Base-by-base conservation (phyloP, 1,140 invertebrate species). In the Cotesia vestalis region DNA sequence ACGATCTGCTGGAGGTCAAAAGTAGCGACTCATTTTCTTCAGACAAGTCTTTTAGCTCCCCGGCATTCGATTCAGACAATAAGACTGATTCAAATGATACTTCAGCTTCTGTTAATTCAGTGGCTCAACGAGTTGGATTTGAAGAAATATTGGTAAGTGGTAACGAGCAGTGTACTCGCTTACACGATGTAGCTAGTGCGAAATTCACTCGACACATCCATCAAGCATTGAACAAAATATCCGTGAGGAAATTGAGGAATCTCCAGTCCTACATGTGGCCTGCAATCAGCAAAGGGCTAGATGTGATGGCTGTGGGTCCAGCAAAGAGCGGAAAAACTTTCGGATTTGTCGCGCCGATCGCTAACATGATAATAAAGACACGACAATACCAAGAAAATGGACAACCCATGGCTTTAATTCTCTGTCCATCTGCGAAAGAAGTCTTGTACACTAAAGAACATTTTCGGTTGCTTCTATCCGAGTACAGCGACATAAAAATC, bases 201-300 rank as follows among this genome's bases (percentile, higher is more conserved):
- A 71, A 72, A 69, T 85, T 84, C 76, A 76, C 77, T 36, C 1
- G 6, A 11, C 17, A 52, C 52, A 75, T 87, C 71, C 83, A 86
- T 66, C 73, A 78, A 68, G 84, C 81, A 66, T 57, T 67, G 69
- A 17, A 73, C 35, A 36, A 11, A 60, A 8, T 67, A 51, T 14
- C 55, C 8, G 64, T 75, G 0, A 72, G 59, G 52, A 63, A 59
- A 73, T 66, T 78, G 3, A 36, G 76, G 66, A 79, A 73, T 69
- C 80, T 87, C 62, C 85, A 87, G 51, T 80, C 79, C 6, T 84
- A 86, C 59, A 82, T 85, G 20, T 88, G 83, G 83, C 84, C 87
- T 60, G 85, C 86, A 12, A 80, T 88, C 59, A 78, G 75, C 14
- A 79, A 80, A 52, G 80, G 81, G 4, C 68, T 82, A 9, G 79